Base-by-base conservation (phyloP, 1,140 invertebrate genomes). In the Meloidogyne hapla region DNA sequence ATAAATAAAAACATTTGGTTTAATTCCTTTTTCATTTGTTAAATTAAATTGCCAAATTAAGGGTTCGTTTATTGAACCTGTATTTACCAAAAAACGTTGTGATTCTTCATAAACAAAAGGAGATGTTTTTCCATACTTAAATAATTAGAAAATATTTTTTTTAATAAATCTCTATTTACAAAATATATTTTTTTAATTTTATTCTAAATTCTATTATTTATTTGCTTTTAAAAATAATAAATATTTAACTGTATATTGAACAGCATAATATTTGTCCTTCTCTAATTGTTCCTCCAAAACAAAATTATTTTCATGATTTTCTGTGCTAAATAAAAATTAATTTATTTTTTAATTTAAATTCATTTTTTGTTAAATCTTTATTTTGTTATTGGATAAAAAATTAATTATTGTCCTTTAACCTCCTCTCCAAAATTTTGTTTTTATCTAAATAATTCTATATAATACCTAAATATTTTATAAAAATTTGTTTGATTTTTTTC, bases 41-140 rank as follows among this genome's bases (percentile, higher is more conserved):
- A 65, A 61, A 40, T 80, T 26, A 42, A 84, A 76, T 5, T 69
- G 68, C n/a, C 83, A 15, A 64, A 61, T 56, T 56, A 83, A 63
- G n/a, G 80, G 79, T 56, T 65, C 12, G n/a, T 63, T 25, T 4
- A 23, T 28, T 2, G 78, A 74, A 21, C 65, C 61, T 8, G 81
- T 81, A 72, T 86, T 79, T n/a, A 86, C 75, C 8, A 85, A 65
- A 69, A 85, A 85, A 61, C 82, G 79, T n/a, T 76, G 79, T 12
- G 82, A 82, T 67, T 87, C 83, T 1, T 80, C 75, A 76, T 87
- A 85, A 13, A 77, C 78, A 40, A 85, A 86, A 13, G 84, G 84
- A 9, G 82, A 81, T 28, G 75, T 73, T 73, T 85, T 85, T n/a
- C 75, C 76, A 71, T 85, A 85, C 48, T 56, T 56, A n/a, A 48